Conservation (phyloP, 1,140 invertebrate genomes). For the Planococcus citri region DNA sequence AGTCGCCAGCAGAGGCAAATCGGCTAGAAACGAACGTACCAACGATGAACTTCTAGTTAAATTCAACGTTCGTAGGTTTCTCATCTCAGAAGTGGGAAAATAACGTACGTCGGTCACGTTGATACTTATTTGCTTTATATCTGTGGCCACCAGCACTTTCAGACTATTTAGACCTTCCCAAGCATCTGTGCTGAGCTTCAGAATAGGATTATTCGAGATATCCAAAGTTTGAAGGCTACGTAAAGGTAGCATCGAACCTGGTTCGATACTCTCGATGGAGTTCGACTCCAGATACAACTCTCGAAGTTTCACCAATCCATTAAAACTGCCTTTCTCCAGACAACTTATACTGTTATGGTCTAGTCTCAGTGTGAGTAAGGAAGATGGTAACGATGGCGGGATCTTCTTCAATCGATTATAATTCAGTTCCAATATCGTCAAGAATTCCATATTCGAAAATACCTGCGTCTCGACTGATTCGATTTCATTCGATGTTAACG, state of each 20-base stretch:
- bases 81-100: slow-evolving; percentile 53
- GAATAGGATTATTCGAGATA: slow-evolving; percentile 61
- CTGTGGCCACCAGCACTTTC: slow-evolving; percentile 56
- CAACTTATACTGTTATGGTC: slow-evolving; percentile 49
- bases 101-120: slow-evolving; percentile 48
- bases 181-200: slow-evolving; percentile 51
- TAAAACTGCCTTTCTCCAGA: not conserved
- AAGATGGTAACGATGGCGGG: slow-evolving; percentile 50
- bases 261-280: slow-evolving; percentile 42
- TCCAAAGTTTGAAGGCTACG: slow-evolving; percentile 60
- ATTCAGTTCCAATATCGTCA: slow-evolving; percentile 64
- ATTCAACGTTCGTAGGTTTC: slow-evolving; percentile 54
- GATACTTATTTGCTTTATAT: slow-evolving; percentile 33
- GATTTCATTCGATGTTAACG: slow-evolving; percentile 67
- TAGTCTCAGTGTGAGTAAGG: slow-evolving; percentile 46
- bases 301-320: not conserved
- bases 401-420: slow-evolving; percentile 54
- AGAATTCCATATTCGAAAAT: slow-evolving; percentile 61
- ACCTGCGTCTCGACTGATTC: slow-evolving; percentile 70
- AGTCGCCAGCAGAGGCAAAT: slow-evolving; percentile 53
- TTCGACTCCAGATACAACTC: slow-evolving; percentile 55
- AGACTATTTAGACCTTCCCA: slow-evolving; percentile 60
- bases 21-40: slow-evolving; percentile 49
- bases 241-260: slow-evolving; percentile 48
- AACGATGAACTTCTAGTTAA: slow-evolving; percentile 58